phyloP scores from a whole-genome alignment of 2,113 vertebrate genomes.

The Alexandromys fortis region DNA sequence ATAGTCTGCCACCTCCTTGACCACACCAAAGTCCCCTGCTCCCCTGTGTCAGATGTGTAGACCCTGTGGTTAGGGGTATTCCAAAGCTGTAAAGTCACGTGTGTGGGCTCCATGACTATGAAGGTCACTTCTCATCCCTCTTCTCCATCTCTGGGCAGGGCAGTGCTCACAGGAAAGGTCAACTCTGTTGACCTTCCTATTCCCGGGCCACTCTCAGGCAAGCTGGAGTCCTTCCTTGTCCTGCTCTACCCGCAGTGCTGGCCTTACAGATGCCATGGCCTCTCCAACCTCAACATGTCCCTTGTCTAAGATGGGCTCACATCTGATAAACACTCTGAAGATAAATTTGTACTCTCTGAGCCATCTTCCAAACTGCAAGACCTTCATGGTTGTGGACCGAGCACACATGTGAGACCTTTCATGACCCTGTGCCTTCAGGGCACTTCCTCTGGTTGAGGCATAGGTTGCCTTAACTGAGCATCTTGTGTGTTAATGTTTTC shows the following conservation, averaged over 20 bases:
- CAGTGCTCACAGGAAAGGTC: neutral
- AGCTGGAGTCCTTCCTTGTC: neutral
- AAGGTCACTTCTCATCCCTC: neutral
- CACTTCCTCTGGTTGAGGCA: neutral
- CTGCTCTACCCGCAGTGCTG: neutral
- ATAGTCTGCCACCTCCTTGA: neutral
- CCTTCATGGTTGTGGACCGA: neutral
- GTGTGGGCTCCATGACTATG: neutral
- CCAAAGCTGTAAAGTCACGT: neutral
- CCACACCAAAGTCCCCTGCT: neutral
- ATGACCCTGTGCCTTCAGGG: neutral
- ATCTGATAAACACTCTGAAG: neutral
- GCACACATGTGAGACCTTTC: neutral
- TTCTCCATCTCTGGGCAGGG: neutral
- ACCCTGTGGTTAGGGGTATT: neutral
- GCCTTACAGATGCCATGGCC: neutral
- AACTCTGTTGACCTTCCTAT: neutral
- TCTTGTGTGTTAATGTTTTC: neutral
- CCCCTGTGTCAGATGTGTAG: neutral
- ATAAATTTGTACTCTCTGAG: neutral
- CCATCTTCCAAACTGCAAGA: neutral
- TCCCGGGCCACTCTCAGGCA: neutral
- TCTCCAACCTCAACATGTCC: no score
- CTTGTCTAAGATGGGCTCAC: neutral
- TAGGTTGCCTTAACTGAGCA: neutral